Conservation (phyloP, 2,113 vertebrate genomes). For the Vulpes ferrilata region DNA sequence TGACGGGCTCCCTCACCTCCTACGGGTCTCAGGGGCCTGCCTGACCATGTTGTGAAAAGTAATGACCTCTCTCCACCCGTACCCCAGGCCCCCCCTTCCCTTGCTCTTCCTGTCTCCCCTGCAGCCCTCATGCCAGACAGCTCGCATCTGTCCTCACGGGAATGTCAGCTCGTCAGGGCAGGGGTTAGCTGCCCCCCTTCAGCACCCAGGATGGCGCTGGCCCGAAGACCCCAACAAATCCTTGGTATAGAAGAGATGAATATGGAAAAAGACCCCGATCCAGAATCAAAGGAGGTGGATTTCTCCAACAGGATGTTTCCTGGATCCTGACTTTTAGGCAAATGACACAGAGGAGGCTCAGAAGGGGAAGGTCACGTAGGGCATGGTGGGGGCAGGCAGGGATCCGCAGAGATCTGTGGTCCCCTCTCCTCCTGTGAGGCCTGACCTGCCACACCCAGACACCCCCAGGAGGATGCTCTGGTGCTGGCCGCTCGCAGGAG, state of each 20-base stretch:
- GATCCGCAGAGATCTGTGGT: accelerated
- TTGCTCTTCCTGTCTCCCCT: neutral
- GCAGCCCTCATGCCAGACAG: accelerated
- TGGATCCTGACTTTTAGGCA: neutral
- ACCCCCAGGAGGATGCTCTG: neutral
- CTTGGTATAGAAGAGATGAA: neutral
- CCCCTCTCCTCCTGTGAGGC: neutral
- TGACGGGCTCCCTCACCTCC: neutral
- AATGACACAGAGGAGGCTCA: neutral
- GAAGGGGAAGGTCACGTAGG: neutral
- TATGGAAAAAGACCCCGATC: neutral
- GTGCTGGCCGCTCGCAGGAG: neutral
- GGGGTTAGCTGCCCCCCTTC: neutral
- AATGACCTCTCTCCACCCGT: accelerated
- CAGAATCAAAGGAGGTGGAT: neutral
- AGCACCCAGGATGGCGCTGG: accelerated
- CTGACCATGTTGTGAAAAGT: neutral
- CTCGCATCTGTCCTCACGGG: neutral
- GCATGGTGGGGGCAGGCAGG: neutral
- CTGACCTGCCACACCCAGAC: accelerated
- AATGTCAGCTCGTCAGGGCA: accelerated
- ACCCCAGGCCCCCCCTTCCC: neutral
- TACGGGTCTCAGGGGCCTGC: neutral
- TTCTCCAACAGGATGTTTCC: neutral
- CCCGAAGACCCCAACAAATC: accelerated